Evolutionary conservation across 2,888 invertebrate species (phyloP).

Genomic region (Lasioglossum figueresi): DNA sequence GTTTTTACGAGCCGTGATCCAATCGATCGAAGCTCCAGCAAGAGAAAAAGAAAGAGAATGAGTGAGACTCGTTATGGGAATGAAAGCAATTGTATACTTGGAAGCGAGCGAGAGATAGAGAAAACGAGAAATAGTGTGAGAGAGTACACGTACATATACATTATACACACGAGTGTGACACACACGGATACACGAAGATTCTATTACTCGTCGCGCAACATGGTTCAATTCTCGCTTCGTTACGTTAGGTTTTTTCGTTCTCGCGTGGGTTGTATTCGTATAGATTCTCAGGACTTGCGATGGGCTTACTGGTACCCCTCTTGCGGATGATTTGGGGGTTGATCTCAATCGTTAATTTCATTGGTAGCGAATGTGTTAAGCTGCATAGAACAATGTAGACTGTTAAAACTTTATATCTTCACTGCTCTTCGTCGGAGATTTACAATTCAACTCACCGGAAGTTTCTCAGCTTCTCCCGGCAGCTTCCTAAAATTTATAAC

Average conservation of each 20-base stretch:
- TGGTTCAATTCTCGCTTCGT: conserved; percentile 40
- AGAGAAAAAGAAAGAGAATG: conserved; percentile 22
- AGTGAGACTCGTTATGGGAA: conserved; percentile 47
- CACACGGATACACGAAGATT: conserved; percentile 25
- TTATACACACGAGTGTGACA: conserved; percentile 14
- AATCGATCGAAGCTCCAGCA: conserved; percentile 49
- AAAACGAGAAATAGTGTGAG: neutral
- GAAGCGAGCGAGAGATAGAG: conserved; percentile 18
- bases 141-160: conserved; percentile 8
- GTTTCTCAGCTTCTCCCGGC: neutral
- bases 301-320: conserved; percentile 29
- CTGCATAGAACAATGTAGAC: no score
- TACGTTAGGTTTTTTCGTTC: conserved; percentile 22
- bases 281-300: conserved; percentile 49
- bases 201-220: conserved; percentile 58
- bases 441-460: neutral
- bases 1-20: conserved; percentile 65
- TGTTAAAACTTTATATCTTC: no score
- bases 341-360: neutral
- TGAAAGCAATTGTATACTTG: conserved; percentile 32
- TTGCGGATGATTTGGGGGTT: conserved; percentile 6
- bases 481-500: neutral
- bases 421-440: no score
- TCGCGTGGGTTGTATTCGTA: conserved; percentile 31
- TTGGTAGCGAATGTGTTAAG: no score